Evolutionary conservation across 35 echinoderm and acorn worm genomes (phyloP), one percentile per base, ranked within the genome.

Genomic region (Holothuria glaberrima): DNA sequence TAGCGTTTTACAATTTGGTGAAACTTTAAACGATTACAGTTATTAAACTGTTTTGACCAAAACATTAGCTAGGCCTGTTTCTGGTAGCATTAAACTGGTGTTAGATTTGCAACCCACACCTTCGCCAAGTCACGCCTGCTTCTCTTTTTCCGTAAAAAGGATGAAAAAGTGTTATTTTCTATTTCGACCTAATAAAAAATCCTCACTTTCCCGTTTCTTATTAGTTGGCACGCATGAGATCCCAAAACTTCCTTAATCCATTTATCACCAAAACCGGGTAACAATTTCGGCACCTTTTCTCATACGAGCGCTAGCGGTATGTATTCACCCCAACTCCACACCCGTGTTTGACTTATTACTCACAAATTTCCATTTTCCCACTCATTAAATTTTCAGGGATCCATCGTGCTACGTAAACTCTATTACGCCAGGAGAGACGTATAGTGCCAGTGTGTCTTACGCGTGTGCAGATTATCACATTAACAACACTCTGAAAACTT

Each of bases 401-500:
- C 30, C 62, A 34, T 65, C 60, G 61, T 33, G 21, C 60, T 87
- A 71, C 41, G 85, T 69, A 87, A 87, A 87, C 85, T 87, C 85
- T 34, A 87, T 87, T 69, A 87, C 63, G 65, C 32, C 26, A 44
- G 85, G 52, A 50, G 85, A 67, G 85, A 87, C 41, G 52, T 35
- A 34, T 54, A 34, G 65, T 68, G 60, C 65, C 64, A 46, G 85
- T 62, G 60, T 34, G 60, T 62, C 65, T 71, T 58, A 35, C 27
- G 41, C 60, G 61, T 69, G 85, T 87, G 21, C n/a, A 27, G 44
- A 50, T 87, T 87, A 87, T 87, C 85, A 87, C 85, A 87, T 87
- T 87, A 69, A 62, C 85, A 33, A 87, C 85, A 87, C 85, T 62
- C 85, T 44, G 85, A 87, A 87, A 87, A 87, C 85, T 87, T 87